Evolutionary conservation across 2,113 vertebrate species (phyloP), one percentile per base, ranked within the genome.

Genomic region (Ornithorhynchus anatinus): DNA sequence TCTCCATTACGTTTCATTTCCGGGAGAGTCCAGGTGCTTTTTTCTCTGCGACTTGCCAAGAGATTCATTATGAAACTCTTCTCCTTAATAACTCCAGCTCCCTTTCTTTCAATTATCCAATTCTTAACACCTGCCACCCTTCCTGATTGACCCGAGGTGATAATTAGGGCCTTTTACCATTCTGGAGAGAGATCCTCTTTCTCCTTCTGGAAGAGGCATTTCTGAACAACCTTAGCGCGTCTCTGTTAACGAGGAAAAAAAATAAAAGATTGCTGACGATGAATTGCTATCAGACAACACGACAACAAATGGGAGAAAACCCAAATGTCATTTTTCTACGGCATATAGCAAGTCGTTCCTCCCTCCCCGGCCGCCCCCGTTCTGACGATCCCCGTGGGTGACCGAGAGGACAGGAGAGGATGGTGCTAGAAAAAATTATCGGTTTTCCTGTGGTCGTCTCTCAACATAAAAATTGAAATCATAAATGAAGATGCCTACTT

Each of bases 1-100:
- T n/a, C n/a, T 56, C 65, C 71, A 75, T 16, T 82, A 68, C 82
- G 65, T 36, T 89, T 84, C 59, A 72, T 72, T 82, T 75, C 38
- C 76, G 32, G 22, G 38, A 84, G 9, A 40, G 80, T 59, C 53
- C 62, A 77, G 77, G 76, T 79, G 63, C 59, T 87, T 7, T 35
- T 50, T 79, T 84, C 29, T 59, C 65, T 43, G 43, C 85, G 72
- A 67, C 12, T 15, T 81, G 14, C 23, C 63, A 51, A 31, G 22
- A 71, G 8, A 63, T 59, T 86, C 10, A 58, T 72, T 57, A 56
- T 15, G 72, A 14, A 81, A 56, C 37, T 66, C 1, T 64, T 86
- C 39, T 19, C 48, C 13, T 56, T 73, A 39, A 52, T 61, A 70
- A 36, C 0, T 66, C 43, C 29, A 10, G 56, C 44, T 22, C 2